These are phyloP conservation scores for Zaprionus gabonicus DNA, from an alignment of 1,140 invertebrate genomes.

Conservation along the genomic window DNA sequence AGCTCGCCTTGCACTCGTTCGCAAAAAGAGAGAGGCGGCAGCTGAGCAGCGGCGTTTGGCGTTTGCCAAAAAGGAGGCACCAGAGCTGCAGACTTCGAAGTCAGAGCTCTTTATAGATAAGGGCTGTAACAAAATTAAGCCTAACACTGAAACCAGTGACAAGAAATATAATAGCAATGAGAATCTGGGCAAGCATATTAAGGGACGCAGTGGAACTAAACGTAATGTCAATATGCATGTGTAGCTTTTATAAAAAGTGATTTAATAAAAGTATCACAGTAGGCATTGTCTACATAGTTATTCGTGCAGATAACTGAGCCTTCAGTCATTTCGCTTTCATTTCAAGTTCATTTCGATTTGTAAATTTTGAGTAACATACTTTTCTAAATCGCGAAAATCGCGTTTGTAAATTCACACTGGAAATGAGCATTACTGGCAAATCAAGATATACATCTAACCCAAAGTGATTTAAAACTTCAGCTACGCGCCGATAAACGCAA, in stretches of 20 bases:
- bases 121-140: constrained; percentile 3
- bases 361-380: constrained; percentile 43
- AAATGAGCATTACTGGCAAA: background rate
- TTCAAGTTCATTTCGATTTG: constrained; percentile 49
- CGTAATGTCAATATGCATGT: constrained; percentile 11
- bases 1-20: constrained; percentile 46
- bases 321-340: constrained; percentile 42
- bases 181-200: background rate
- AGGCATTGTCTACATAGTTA: background rate
- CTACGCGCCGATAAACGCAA: background rate
- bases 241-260: background rate
- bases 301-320: background rate
- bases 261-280: constrained; percentile 11
- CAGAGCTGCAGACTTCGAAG: background rate
- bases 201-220: constrained; percentile 19
- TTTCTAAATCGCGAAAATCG: background rate
- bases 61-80: constrained; percentile 34
- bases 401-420: constrained; percentile 1
- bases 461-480: constrained; percentile 3
- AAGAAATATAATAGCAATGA: constrained; percentile 1
- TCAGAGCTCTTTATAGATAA: background rate
- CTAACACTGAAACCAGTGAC: background rate
- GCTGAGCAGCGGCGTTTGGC: constrained; percentile 55
- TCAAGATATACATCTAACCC: background rate
- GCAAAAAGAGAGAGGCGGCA: constrained; percentile 49